phyloP scores from a whole-genome alignment of 2,888 invertebrate genomes.

The Autographa pulchrina region DNA sequence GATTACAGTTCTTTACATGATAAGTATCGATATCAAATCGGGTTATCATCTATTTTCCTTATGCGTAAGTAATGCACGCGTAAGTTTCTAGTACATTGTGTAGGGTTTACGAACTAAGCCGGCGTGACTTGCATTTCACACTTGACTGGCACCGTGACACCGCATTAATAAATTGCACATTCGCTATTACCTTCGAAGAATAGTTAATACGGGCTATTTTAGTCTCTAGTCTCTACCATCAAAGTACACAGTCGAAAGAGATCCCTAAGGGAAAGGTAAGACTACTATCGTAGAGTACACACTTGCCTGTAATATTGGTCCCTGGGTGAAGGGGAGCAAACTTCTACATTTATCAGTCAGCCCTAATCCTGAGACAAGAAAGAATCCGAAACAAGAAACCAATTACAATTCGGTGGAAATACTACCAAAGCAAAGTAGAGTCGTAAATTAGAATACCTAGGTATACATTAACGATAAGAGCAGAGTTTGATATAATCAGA shows the following conservation, averaged over 20 bases:
- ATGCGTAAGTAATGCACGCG: slow-evolving; percentile 13
- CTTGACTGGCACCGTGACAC: slow-evolving; percentile 49
- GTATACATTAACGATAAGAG: neutral
- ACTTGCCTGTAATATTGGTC: slow-evolving; percentile 16
- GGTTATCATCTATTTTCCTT: slow-evolving; percentile 12
- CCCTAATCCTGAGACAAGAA: slow-evolving; percentile 28
- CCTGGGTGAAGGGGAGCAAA: slow-evolving; percentile 33
- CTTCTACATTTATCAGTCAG: slow-evolving; percentile 30
- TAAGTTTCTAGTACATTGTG: slow-evolving; percentile 32
- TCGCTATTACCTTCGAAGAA: slow-evolving; percentile 29
- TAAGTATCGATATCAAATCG: slow-evolving; percentile 12
- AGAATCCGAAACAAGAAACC: slow-evolving; percentile 27
- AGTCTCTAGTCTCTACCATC: neutral
- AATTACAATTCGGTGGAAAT: slow-evolving; percentile 34
- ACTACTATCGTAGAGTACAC: slow-evolving; percentile 9
- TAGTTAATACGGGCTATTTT: neutral
- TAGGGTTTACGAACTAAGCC: slow-evolving; percentile 33
- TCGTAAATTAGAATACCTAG: slow-evolving; percentile 17
- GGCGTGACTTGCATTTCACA: slow-evolving; percentile 54
- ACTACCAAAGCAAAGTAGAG: neutral
- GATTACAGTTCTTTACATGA: slow-evolving; percentile 21
- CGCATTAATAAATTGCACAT: slow-evolving; percentile 48
- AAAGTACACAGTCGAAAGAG: neutral
- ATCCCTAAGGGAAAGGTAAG: neutral
- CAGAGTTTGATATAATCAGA: neutral